Evolutionary conservation across 2,888 invertebrate genomes (phyloP).

Genomic region (Parnassius apollo): DNA sequence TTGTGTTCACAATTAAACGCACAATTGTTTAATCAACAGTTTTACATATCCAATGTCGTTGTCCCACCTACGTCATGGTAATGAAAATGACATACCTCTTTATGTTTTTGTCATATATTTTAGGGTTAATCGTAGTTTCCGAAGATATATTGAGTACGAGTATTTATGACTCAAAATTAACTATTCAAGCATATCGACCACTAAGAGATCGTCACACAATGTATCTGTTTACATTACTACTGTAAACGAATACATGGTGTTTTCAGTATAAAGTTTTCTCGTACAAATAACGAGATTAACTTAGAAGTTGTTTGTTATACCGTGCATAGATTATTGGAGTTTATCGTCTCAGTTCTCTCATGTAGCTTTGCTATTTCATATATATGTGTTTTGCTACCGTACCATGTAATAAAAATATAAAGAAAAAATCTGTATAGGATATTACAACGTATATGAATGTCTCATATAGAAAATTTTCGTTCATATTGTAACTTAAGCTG

Average conservation of each 20-base stretch:
- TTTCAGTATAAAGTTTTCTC: neutral
- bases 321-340: constrained; percentile 11
- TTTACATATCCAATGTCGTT: neutral
- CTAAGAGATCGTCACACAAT: too few species aligned
- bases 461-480: too few species aligned
- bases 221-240: too few species aligned
- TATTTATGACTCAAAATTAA: too few species aligned
- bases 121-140: too few species aligned
- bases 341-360: neutral
- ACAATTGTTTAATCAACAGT: neutral
- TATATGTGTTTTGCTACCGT: constrained; percentile 2
- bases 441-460: neutral
- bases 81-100: neutral
- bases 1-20: too few species aligned
- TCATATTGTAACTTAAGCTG: too few species aligned
- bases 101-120: too few species aligned
- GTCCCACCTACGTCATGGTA: neutral
- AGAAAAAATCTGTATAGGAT: neutral
- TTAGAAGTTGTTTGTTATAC: constrained; percentile 12
- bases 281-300: constrained; percentile 10
- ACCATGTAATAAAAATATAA: constrained; percentile 8
- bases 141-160: too few species aligned
- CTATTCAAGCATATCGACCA: too few species aligned
- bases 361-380: constrained; percentile 7
- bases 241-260: neutral